phyloP scores from a whole-genome alignment of 2,888 invertebrate species.

The Caenorhabditis sp. region DNA sequence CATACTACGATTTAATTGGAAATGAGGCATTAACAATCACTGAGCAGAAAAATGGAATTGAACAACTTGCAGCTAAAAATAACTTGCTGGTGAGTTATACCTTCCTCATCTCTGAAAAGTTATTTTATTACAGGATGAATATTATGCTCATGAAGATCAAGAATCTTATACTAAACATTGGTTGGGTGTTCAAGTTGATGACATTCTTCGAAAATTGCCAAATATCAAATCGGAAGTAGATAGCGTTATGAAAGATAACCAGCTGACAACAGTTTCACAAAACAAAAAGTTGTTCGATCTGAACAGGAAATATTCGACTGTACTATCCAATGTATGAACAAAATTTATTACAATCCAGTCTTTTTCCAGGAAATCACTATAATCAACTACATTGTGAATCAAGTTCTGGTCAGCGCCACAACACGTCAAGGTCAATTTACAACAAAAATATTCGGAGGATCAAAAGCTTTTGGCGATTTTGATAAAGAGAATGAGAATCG shows the following conservation, averaged over 20 bases:
- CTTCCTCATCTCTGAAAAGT: not conserved
- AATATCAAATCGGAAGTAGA: not conserved
- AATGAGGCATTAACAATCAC: not conserved
- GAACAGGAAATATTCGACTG: not conserved
- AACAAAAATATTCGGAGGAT: not conserved
- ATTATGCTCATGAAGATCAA: not conserved
- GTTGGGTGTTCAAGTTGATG: not conserved
- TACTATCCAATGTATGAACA: not conserved
- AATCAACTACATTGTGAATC: slow-evolving; percentile 2
- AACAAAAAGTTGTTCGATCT: slow-evolving; percentile 3
- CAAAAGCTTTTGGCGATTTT: slow-evolving; percentile 1
- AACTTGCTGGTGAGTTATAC: not conserved
- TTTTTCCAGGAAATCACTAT: slow-evolving; percentile 5
- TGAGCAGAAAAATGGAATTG: not conserved
- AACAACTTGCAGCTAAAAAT: slow-evolving; percentile 1
- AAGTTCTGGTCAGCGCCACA: slow-evolving; percentile 1
- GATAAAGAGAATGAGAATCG: not conserved
- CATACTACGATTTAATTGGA: not conserved
- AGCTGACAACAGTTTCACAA: not conserved
- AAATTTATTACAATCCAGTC: not conserved
- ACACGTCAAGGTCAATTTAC: slow-evolving; percentile 7
- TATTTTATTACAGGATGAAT: not conserved
- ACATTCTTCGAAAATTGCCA: not conserved
- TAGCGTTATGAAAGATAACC: not conserved
- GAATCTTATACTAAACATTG: not conserved